Evolutionary conservation across 2,113 vertebrate genomes (phyloP).

Genomic region (Fregata magnificens): DNA sequence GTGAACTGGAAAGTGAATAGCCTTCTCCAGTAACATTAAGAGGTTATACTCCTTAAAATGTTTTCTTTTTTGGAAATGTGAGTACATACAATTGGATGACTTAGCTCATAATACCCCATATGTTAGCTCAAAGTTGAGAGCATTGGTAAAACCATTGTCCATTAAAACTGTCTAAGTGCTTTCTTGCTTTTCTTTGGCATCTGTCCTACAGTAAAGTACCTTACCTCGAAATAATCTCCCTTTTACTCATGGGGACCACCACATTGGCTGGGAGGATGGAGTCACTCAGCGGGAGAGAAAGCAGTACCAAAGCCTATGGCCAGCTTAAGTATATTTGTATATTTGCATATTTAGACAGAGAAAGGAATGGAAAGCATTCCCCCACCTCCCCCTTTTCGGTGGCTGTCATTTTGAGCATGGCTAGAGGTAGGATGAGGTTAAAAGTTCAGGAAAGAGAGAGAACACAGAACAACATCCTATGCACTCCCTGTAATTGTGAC

Average conservation of each 20-base stretch:
- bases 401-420: slow-evolving; percentile 34
- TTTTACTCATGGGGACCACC: not conserved
- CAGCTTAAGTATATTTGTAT: not conserved
- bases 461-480: not conserved
- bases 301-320: not conserved
- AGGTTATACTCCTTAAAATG: not conserved
- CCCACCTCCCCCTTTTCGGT: not conserved
- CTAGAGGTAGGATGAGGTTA: slow-evolving; percentile 56
- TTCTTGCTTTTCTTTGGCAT: not conserved
- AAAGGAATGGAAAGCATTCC: slow-evolving; percentile 36
- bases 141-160: not conserved
- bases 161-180: not conserved
- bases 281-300: not conserved
- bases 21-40: not conserved
- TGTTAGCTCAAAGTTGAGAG: not conserved
- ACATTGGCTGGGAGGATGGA: not conserved
- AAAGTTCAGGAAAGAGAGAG: slow-evolving; percentile 35
- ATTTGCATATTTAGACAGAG: slow-evolving; percentile 40
- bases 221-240: not conserved
- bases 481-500: not conserved
- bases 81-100: not conserved
- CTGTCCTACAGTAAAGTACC: not conserved
- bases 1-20: not conserved
- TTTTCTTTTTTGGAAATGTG: not conserved
- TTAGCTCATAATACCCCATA: not conserved